phyloP scores from a whole-genome alignment of 1,140 invertebrate species.

The Lanistes nyassanus region DNA sequence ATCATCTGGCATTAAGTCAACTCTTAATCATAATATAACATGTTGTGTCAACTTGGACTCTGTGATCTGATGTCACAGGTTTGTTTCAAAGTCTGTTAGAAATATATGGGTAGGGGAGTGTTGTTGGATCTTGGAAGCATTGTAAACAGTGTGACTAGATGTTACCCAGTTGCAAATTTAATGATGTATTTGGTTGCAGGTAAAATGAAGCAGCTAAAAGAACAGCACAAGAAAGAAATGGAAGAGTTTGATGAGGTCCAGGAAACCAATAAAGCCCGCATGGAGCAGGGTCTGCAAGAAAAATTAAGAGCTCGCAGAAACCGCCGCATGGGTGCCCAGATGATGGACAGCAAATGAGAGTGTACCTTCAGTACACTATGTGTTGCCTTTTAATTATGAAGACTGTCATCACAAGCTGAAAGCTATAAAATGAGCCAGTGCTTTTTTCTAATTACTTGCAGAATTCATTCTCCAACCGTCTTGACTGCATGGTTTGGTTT shows the following conservation, averaged over 20 bases:
- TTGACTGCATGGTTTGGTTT: too few relatives aligned
- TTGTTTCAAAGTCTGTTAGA: neutral
- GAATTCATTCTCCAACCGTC: too few relatives aligned
- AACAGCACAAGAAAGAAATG: slow-evolving; percentile 60
- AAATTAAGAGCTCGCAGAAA: slow-evolving; percentile 51
- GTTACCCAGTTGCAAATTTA: neutral
- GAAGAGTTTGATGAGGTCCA: slow-evolving; percentile 61
- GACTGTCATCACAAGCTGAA: too few relatives aligned
- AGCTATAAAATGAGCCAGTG: too few relatives aligned
- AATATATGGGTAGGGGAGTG: neutral
- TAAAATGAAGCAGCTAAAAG: slow-evolving; percentile 62
- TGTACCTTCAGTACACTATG: too few relatives aligned
- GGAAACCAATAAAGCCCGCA: slow-evolving; percentile 62
- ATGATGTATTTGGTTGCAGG: slow-evolving; percentile 42
- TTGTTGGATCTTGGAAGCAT: neutral
- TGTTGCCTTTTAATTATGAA: too few relatives aligned
- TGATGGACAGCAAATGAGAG: too few relatives aligned
- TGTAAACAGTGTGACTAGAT: neutral
- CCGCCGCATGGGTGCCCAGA: slow-evolving; percentile 13
- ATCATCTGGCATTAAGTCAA: too few relatives aligned
- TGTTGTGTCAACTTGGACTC: too few relatives aligned
- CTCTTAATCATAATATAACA: too few relatives aligned
- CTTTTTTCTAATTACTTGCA: too few relatives aligned
- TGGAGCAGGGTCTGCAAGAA: slow-evolving; percentile 62
- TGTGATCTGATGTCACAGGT: too few relatives aligned